These are phyloP conservation scores for Chesias legatella DNA, from an alignment of 2,888 invertebrate species.

Conservation along the genomic window DNA sequence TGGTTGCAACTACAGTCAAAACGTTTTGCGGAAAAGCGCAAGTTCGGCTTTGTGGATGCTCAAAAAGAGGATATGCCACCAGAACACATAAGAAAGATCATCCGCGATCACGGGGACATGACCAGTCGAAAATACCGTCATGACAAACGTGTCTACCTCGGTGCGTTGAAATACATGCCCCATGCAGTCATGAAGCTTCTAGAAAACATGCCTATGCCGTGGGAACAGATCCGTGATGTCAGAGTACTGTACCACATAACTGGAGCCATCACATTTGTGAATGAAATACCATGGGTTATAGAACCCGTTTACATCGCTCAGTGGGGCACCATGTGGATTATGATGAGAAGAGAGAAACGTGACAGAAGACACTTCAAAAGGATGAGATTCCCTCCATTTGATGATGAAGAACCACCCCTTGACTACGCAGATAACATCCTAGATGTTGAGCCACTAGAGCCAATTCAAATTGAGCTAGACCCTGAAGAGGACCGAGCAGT, in stretches of 20 bases:
- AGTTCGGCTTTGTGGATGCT: constrained; percentile 99
- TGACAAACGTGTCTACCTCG: constrained; percentile 98
- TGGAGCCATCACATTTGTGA: constrained; percentile 99
- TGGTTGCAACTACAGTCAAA: constrained; percentile 99
- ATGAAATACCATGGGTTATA: constrained; percentile 99
- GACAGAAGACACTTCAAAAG: constrained; percentile 99
- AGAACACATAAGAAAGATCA: constrained; percentile 99
- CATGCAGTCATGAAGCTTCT: constrained; percentile 99
- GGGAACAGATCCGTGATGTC: constrained; percentile 99
- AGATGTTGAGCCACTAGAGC: constrained; percentile 99
- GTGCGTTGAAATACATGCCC: constrained; percentile 99
- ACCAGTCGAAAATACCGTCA: constrained; percentile 99
- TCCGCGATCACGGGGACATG: constrained; percentile 99
- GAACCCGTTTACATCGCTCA: constrained; percentile 99
- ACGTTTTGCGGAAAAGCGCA: constrained; percentile 98
- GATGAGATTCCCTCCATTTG: constrained; percentile 99
- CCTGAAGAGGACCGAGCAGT: constrained; percentile 95
- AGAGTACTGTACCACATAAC: constrained; percentile 99
- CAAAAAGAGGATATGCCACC: constrained; percentile 99
- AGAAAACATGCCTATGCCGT: constrained; percentile 99
- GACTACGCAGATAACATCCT: constrained; percentile 99
- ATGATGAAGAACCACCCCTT: constrained; percentile 99
- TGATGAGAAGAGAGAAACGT: constrained; percentile 99
- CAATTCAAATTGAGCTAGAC: constrained; percentile 99
- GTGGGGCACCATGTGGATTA: constrained; percentile 99